Evolutionary conservation across 1,140 invertebrate species (phyloP).

Genomic region (Trypoxylus dichotomus): DNA sequence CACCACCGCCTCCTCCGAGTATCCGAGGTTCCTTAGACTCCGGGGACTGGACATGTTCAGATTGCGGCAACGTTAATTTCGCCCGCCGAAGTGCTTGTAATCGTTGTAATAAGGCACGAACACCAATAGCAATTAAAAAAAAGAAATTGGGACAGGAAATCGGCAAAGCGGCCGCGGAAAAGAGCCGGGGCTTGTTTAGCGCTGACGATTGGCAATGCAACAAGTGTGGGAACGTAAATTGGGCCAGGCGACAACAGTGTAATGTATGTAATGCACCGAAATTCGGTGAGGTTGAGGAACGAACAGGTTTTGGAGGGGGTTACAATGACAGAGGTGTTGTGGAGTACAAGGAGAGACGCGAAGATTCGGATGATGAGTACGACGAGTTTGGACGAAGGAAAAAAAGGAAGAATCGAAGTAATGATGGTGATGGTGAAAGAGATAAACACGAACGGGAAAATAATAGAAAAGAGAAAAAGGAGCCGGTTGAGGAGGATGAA

Average conservation of each 20-base stretch:
- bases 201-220: slow-evolving; percentile 99
- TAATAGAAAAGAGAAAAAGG: slow-evolving; percentile 43
- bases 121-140: slow-evolving; percentile 62
- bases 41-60: slow-evolving; percentile 62
- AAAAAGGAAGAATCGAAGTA: slow-evolving; percentile 66
- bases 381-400: slow-evolving; percentile 94
- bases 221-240: slow-evolving; percentile 99
- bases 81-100: slow-evolving; percentile 87
- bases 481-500: slow-evolving; percentile 54
- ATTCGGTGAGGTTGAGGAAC: slow-evolving; percentile 84
- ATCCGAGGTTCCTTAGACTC: slow-evolving; percentile 46
- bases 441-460: slow-evolving; percentile 52
- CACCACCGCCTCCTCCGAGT: slow-evolving; percentile 44
- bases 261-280: slow-evolving; percentile 99
- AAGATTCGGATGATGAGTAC: slow-evolving; percentile 90
- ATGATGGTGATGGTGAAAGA: slow-evolving; percentile 51
- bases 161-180: slow-evolving; percentile 96
- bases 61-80: slow-evolving; percentile 94
- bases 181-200: slow-evolving; percentile 96
- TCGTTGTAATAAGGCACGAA: slow-evolving; percentile 78
- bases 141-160: slow-evolving; percentile 96
- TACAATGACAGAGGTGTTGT: slow-evolving; percentile 93
- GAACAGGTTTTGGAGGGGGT: slow-evolving; percentile 81
- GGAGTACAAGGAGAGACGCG: slow-evolving; percentile 85
- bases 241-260: slow-evolving; percentile 94